Percentiles rank a stretch among this genome's conserved stretches.
phyloP scores from a whole-genome alignment of 2,113 vertebrate species.

The Dasyurus viverrinus region DNA sequence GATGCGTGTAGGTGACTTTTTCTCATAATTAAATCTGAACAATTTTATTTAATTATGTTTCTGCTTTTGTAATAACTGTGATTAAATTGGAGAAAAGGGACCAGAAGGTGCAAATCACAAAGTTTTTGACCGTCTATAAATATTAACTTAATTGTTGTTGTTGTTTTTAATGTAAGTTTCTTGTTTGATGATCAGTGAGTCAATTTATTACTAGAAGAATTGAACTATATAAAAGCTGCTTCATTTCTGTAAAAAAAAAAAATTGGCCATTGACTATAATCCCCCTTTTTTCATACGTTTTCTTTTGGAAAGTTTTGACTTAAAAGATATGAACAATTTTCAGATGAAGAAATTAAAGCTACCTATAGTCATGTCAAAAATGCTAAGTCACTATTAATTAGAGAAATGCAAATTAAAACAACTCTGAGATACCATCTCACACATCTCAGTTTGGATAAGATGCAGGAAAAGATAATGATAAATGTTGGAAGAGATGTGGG shows the following conservation, averaged over 20 bases:
- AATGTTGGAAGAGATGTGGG: too few species aligned
- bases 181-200: background rate
- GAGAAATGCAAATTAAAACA: too few species aligned
- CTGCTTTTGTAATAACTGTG: background rate
- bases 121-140: background rate
- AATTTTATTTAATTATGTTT: background rate
- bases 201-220: background rate
- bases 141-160: background rate
- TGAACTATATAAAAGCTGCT: background rate
- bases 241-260: background rate
- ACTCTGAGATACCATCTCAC: too few species aligned
- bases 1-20: background rate
- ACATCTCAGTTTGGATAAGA: too few species aligned
- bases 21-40: background rate
- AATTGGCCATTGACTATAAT: background rate
- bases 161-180: background rate
- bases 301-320: background rate
- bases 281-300: background rate
- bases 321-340: too few species aligned
- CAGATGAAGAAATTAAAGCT: too few species aligned
- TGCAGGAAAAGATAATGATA: too few species aligned
- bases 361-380: too few species aligned
- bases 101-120: background rate
- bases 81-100: background rate
- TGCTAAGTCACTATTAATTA: too few species aligned